phyloP scores from a whole-genome alignment of 2,797 vertebrate species.

The Rhadinocentrus ornatus region DNA sequence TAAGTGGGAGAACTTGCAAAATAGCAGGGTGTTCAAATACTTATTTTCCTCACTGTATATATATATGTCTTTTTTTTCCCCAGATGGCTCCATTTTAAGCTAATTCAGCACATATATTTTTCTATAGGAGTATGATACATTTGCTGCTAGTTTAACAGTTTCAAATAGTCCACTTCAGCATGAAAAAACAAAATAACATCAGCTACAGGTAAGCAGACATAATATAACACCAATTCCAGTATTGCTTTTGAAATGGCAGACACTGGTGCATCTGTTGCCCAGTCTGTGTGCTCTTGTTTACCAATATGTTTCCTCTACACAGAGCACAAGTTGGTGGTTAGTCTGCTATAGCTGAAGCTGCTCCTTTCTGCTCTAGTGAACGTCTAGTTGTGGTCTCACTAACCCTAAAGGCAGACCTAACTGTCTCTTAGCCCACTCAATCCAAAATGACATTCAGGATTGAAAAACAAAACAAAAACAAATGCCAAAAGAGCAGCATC shows the following conservation, averaged over 20 bases:
- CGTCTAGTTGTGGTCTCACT: slow-evolving; percentile 22
- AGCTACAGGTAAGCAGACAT: slow-evolving; percentile 47
- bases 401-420: slow-evolving; percentile 25
- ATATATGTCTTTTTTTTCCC: no score
- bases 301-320: slow-evolving; percentile 12
- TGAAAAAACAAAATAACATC: slow-evolving; percentile 12
- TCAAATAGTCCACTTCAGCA: slow-evolving; percentile 41
- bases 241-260: slow-evolving; percentile 60
- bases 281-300: slow-evolving; percentile 59
- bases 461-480: slow-evolving; percentile 2
- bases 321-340: slow-evolving; percentile 19
- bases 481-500: slow-evolving; percentile 39
- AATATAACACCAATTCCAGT: slow-evolving; percentile 41
- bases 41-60: no score
- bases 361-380: slow-evolving; percentile 20
- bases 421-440: slow-evolving; percentile 28
- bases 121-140: slow-evolving; percentile 35
- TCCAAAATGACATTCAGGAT: slow-evolving; percentile 48
- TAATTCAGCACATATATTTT: slow-evolving; percentile 27
- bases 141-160: slow-evolving; percentile 45
- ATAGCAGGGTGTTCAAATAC: no score
- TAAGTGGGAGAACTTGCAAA: no score
- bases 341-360: slow-evolving; percentile 34
- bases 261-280: slow-evolving; percentile 34
- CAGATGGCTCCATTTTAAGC: slow-evolving; percentile 37